Percentiles rank a stretch among this genome's conserved stretches.
Conservation (phyloP, 2,113 vertebrate species). For the Monarcha castaneiventris region DNA sequence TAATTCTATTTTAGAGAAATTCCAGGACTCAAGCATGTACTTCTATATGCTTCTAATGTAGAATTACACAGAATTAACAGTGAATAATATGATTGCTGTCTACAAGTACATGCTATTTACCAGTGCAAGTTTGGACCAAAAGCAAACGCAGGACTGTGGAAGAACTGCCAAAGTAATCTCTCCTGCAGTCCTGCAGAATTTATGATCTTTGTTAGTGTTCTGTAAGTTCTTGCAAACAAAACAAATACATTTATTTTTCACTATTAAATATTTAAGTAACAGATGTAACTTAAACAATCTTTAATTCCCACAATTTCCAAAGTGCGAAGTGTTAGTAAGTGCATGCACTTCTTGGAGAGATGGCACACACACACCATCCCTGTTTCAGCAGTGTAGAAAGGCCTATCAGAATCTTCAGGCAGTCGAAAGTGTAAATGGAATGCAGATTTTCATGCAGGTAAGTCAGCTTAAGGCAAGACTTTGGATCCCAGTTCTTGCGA, state of each 20-base stretch:
- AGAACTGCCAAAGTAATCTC: not conserved
- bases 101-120: not conserved
- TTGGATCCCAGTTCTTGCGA: not conserved
- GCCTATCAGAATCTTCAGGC: not conserved
- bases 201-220: not conserved
- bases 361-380: too few relatives aligned
- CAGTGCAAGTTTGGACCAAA: not conserved
- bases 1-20: not conserved
- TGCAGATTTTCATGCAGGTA: not conserved
- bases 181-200: not conserved
- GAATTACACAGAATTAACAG: not conserved
- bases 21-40: not conserved
- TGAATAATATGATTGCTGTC: not conserved
- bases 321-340: not conserved
- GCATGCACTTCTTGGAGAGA: not conserved
- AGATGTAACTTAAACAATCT: not conserved
- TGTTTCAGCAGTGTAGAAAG: not conserved
- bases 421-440: not conserved
- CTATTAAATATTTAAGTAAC: not conserved
- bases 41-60: not conserved
- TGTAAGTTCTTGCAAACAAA: not conserved
- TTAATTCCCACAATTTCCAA: not conserved
- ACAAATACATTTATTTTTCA: not conserved
- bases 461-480: not conserved
- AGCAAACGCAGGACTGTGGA: not conserved